Evolutionary conservation across 2,113 vertebrate species (phyloP), one percentile per base, ranked within the genome.

Genomic region (Gavia stellata): DNA sequence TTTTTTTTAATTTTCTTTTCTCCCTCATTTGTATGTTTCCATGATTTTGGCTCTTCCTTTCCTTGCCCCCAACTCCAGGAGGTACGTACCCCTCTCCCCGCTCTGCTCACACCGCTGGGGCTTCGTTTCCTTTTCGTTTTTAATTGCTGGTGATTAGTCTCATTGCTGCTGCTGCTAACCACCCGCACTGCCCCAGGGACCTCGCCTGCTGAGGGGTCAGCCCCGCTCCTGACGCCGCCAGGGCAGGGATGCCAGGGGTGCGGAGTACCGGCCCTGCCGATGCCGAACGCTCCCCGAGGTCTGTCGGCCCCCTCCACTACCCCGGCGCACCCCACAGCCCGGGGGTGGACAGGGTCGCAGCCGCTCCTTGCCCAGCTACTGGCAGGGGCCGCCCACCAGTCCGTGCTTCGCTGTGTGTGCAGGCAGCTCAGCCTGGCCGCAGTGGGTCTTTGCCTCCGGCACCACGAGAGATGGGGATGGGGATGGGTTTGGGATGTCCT

Each of bases 1-100:
- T 92, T 98, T 98, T 97, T 98, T 99, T 99, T 99, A 98, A 99
- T 99, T 99, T 99, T 98, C 97, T 99, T 99, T 99, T 98, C 97
- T 98, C 98, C 99, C 98, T 99, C 98, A 97, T 99, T 99, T 99
- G 96, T 98, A 98, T 98, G 98, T 98, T 97, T 97, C 99, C 99
- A 99, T 99, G 99, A 99, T 99, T 99, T 99, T 98, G 99, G 99
- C 99, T 99, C 98, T 99, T 98, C 98, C 99, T 98, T 99, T 99
- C 99, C 99, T 97, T 97, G 97, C 96, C 98, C 97, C 98, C 94
- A 97, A 97, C 98, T 98, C 98, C 99, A 99, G 99, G 99, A 99
- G 99, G 99, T 99, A 99, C 98, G 99, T 99, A 99, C 98, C 98
- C 92, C 94, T 96, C 95, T 98, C 88, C 97, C 98, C 53, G 98